phyloP scores from a whole-genome alignment of 2,113 vertebrate genomes.

The Halichoerus grypus region DNA sequence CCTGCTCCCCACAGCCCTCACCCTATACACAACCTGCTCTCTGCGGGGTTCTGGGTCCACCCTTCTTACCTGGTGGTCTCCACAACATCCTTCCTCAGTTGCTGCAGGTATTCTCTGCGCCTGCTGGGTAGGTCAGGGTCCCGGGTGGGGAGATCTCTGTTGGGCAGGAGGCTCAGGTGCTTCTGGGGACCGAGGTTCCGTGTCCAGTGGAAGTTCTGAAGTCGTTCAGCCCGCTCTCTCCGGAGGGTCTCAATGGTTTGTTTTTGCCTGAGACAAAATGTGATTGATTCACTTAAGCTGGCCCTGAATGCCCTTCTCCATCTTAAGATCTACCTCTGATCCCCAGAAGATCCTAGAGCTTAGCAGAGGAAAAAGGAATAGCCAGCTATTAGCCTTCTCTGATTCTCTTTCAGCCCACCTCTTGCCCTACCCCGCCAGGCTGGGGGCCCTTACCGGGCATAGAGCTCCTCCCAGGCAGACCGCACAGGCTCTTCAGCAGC shows the following conservation, averaged over 20 bases:
- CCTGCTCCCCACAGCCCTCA: background rate
- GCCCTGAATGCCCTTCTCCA: background rate
- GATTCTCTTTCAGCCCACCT: background rate
- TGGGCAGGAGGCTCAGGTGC: conserved; percentile 80
- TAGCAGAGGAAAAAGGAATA: background rate
- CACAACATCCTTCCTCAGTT: conserved; percentile 91
- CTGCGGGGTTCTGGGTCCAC: background rate
- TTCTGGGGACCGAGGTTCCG: conserved; percentile 94
- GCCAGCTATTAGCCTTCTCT: background rate
- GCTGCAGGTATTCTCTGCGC: conserved; percentile 90
- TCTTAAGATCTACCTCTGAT: background rate
- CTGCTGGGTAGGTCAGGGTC: conserved; percentile 87
- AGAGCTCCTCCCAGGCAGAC: conserved; percentile 89
- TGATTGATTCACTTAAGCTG: background rate
- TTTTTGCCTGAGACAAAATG: conserved; percentile 88
- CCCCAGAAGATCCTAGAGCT: background rate
- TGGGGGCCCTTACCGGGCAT: conserved; percentile 88
- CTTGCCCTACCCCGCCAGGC: background rate
- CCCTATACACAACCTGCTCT: background rate
- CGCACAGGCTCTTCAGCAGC: background rate
- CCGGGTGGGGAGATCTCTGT: conserved; percentile 73
- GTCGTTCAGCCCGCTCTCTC: conserved; percentile 89
- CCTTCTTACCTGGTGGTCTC: conserved; percentile 90
- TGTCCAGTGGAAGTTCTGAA: conserved; percentile 87
- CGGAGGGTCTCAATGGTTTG: conserved; percentile 90